Evolutionary conservation across 2,113 vertebrate species (phyloP), one percentile per base, ranked within the genome.

Genomic region (Prochilodus magdalenae): DNA sequence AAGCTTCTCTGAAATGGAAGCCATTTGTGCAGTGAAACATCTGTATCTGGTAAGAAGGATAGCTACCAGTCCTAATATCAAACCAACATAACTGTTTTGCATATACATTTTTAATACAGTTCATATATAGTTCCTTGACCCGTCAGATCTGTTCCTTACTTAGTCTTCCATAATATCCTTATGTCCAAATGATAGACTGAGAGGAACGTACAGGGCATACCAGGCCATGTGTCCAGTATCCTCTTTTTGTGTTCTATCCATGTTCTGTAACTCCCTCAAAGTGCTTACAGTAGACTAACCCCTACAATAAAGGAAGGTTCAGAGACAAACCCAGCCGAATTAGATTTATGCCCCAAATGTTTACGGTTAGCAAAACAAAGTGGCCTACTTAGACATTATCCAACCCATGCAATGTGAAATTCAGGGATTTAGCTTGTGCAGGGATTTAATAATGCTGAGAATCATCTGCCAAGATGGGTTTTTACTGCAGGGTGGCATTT

Each of bases 351-450:
- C 24, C 75, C 66, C 30, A 12, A 57, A 27, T 26, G 24, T 30
- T n/a, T 67, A 67, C n/a, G 65, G 60, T 65, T 73, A 57, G 51
- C 13, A 40, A 36, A 78, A 74, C 13, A 67, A 79, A 73, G n/a
- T 66, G 65, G 49, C 18, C 29, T 69, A 40, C 51, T 26, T 29
- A 63, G 72, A 49, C 75, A 57, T 60, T 77, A 24, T 27, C 33
- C 29, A 77, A 51, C 67, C 51, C 24, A 4, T 14, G 27, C 71
- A 30, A 72, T 63, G 40, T 74, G 27, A 84, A 79, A 59, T 79
- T 73, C 47, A 44, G 53, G 3, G 57, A 60, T 60, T 60, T 60
- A 26, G 57, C 24, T 60, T 44, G 57, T 44, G 20, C 22, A 74
- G 20, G 40, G 40, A 51, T 75, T 14, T 59, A 74, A 74, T 74